Evolutionary conservation across 2,797 vertebrate genomes (phyloP).

Genomic region (Clarias platycephalus): DNA sequence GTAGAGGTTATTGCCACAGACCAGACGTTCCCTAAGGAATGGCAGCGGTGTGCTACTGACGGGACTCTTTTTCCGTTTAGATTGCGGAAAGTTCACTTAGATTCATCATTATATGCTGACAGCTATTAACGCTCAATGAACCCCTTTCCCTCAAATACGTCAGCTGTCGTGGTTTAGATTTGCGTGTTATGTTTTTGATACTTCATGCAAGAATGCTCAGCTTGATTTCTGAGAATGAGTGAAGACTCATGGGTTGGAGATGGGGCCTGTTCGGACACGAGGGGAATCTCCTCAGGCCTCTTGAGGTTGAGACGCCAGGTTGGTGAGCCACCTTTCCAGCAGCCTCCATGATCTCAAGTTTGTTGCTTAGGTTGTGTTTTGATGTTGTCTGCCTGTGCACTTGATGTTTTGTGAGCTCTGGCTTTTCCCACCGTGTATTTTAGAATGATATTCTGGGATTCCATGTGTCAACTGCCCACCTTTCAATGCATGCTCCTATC

Average conservation of each 20-base stretch:
- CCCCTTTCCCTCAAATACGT: neutral
- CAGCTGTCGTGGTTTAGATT: constrained; percentile 13
- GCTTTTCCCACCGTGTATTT: constrained; percentile 89
- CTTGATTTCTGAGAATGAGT: constrained; percentile 50
- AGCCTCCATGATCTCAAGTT: constrained; percentile 80
- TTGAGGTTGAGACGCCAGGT: constrained; percentile 93
- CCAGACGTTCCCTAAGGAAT: constrained; percentile 65
- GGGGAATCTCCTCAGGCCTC: constrained; percentile 80
- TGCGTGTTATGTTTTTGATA: constrained; percentile 17
- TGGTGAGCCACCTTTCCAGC: constrained; percentile 91
- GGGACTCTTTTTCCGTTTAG: constrained; percentile 51
- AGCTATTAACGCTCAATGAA: neutral
- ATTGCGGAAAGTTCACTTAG: constrained; percentile 34
- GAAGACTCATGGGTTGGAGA: constrained; percentile 56
- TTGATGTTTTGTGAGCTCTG: constrained; percentile 95
- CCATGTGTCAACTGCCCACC: constrained; percentile 26
- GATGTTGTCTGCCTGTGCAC: constrained; percentile 93
- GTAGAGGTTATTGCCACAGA: constrained; percentile 67
- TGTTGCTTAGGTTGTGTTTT: constrained; percentile 84
- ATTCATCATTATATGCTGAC: constrained; percentile 15
- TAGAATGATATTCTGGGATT: constrained; percentile 95
- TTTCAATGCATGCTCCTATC: constrained; percentile 48
- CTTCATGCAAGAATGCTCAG: constrained; percentile 39
- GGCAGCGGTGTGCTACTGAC: constrained; percentile 63
- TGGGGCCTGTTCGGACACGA: constrained; percentile 82